Evolutionary conservation across 2,888 invertebrate species (phyloP).

Genomic region (Alsophila aescularia): DNA sequence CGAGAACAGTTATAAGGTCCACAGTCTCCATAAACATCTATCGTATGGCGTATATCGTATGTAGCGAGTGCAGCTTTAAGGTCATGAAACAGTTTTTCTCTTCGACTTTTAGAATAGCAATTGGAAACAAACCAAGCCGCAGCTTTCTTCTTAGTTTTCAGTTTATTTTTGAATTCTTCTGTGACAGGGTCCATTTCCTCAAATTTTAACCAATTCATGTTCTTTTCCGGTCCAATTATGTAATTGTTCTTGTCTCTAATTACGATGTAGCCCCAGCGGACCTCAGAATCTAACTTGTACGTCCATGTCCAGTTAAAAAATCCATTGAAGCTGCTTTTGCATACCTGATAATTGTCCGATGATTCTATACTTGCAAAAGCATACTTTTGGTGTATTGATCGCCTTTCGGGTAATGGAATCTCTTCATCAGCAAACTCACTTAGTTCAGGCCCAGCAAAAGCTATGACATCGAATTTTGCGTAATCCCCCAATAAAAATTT

Average conservation of each 20-base stretch:
- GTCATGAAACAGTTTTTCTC: conserved; percentile 30
- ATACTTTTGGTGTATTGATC: conserved; percentile 59
- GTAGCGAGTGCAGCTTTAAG: conserved; percentile 32
- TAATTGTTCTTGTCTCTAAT: conserved; percentile 54
- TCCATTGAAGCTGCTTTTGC: conserved; percentile 45
- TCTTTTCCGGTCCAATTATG: conserved; percentile 58
- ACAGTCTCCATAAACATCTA: conserved; percentile 47
- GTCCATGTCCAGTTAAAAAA: conserved; percentile 73
- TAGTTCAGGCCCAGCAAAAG: conserved; percentile 37
- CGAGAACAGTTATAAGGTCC: conserved; percentile 38
- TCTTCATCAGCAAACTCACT: not conserved
- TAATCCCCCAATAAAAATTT: conserved; percentile 34
- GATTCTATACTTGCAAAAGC: conserved; percentile 64
- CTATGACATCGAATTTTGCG: conserved; percentile 43
- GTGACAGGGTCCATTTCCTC: conserved; percentile 51
- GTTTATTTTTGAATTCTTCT: conserved; percentile 45
- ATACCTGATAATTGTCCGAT: conserved; percentile 53
- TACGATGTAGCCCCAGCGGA: conserved; percentile 57
- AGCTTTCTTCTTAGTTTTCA: conserved; percentile 49
- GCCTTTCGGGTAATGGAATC: conserved; percentile 40
- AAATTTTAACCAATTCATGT: conserved; percentile 61
- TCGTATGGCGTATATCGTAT: conserved; percentile 20
- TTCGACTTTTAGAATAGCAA: conserved; percentile 32
- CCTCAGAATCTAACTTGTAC: conserved; percentile 60
- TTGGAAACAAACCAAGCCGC: conserved; percentile 57